Evolutionary conservation across 2,113 vertebrate genomes (phyloP), one percentile per base, ranked within the genome.

Genomic region (Syngnathus floridae): DNA sequence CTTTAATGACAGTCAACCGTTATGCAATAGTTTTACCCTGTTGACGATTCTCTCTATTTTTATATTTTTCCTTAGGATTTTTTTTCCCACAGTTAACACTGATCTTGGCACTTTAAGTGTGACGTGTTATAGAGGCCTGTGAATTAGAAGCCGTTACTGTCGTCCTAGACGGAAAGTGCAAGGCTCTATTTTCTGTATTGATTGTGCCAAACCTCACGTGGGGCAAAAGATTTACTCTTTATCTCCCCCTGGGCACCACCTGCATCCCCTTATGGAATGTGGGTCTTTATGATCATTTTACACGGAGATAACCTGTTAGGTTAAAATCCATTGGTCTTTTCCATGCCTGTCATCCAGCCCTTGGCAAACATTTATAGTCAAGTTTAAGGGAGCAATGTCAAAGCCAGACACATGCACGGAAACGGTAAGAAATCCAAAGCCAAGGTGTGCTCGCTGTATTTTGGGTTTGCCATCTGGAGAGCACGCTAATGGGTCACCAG

Each of bases 221-320:
- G 79, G 78, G 79, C 69, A 70, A 81, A 66, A 82, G 78, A 71
- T 78, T 82, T 62, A 51, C 78, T 82, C 77, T 86, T 88, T 79
- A 85, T 82, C 82, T 77, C 87, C 80, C 83, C 80, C 82, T 73
- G 71, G 76, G 80, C 76, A 76, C 84, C 86, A 89, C 82, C 87
- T 90, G 88, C 84, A 80, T 80, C 71, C 72, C 71, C 83, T 84
- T 88, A 87, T 75, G 65, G 69, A 69, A 69, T 74, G 37, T 73
- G 58, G 64, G 60, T 73, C 52, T 63, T 72, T 36, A 46, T 70
- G 41, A 66, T 73, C 21, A 62, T 16, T 72, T 58, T 26, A 58
- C 63, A 57, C 61, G 66, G 19, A 38, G 43, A 51, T 14, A 64
- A 21, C 13, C 21, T 26, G 12, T 61, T 22, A 13, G n/a, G 12